Percentiles rank a stretch among this genome's conserved stretches.
These are phyloP conservation scores for Sinelater perroti DNA, from an alignment of 2,888 invertebrate genomes.

Conservation along the genomic window DNA sequence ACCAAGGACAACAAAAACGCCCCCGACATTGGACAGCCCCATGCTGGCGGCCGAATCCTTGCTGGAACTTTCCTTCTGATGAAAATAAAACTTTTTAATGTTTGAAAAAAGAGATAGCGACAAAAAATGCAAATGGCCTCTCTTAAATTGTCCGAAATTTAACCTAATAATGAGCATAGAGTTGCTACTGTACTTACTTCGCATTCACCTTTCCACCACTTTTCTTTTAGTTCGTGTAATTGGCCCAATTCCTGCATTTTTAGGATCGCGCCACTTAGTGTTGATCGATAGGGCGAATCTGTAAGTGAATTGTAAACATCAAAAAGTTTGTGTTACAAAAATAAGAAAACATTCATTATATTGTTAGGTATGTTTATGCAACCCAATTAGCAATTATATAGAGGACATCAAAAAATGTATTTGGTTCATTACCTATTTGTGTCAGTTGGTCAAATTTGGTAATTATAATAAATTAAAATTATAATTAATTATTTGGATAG, in stretches of 20 bases:
- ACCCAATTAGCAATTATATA: too few relatives aligned
- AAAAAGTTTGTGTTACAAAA: not conserved
- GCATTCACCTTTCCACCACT: conserved; percentile 88
- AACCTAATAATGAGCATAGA: not conserved
- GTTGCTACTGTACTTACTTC: conserved; percentile 53
- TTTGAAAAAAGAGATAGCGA: conserved; percentile 10
- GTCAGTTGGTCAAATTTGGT: too few relatives aligned
- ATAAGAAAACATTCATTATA: not conserved
- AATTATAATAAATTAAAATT: too few relatives aligned
- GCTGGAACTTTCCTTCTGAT: conserved; percentile 42
- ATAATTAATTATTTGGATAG: too few relatives aligned
- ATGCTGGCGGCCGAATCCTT: conserved; percentile 66
- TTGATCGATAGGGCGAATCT: conserved; percentile 81
- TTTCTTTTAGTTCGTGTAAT: conserved; percentile 81
- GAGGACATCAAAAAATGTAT: too few relatives aligned
- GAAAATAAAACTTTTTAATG: too few relatives aligned
- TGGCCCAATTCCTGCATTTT: conserved; percentile 90
- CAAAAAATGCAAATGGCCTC: not conserved
- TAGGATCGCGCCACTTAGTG: conserved; percentile 86
- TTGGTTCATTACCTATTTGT: too few relatives aligned
- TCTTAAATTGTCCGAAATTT: not conserved
- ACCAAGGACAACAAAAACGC: conserved; percentile 87
- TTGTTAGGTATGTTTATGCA: too few relatives aligned
- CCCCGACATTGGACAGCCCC: conserved; percentile 88
- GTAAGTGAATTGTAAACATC: too few relatives aligned